A percentile compares a stretch with the other conserved stretches of the same genome.
Conservation (phyloP, 2,797 vertebrate species). For the Telmatherina bonti region DNA sequence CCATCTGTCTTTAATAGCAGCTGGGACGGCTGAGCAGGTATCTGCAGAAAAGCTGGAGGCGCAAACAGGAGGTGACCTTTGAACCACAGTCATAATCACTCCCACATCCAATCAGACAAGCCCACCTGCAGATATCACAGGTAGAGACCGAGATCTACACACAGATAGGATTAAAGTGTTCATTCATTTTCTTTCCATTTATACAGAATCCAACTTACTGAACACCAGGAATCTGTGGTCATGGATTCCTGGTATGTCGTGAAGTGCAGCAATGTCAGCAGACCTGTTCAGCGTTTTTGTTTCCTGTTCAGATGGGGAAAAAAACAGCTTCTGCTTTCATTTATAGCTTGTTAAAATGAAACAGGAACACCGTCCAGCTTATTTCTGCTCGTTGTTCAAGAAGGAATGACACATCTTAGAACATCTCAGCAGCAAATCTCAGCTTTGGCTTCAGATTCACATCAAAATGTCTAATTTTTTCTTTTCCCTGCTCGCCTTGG, state of each 20-base stretch:
- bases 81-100: too few relatives aligned
- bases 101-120: too few relatives aligned
- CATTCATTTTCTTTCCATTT: too few relatives aligned
- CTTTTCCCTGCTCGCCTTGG: not conserved
- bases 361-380: constrained; percentile 19
- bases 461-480: constrained; percentile 19
- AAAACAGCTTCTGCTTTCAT: constrained; percentile 48
- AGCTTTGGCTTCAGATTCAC: not conserved
- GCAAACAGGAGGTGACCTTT: too few relatives aligned
- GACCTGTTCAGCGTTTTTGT: not conserved
- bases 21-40: too few relatives aligned
- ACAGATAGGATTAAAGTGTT: too few relatives aligned
- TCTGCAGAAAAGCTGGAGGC: too few relatives aligned
- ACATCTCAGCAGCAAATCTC: not conserved
- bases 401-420: accelerated
- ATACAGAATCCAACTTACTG: too few relatives aligned
- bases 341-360: not conserved
- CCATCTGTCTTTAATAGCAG: too few relatives aligned
- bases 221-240: too few relatives aligned
- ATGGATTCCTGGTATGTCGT: not conserved
- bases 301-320: not conserved
- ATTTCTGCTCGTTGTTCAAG: not conserved
- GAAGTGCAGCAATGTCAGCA: not conserved
- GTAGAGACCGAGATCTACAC: too few relatives aligned
- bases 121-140: too few relatives aligned